Evolutionary conservation across 2,888 invertebrate species (phyloP).

Genomic region (Oscheius onirici): DNA sequence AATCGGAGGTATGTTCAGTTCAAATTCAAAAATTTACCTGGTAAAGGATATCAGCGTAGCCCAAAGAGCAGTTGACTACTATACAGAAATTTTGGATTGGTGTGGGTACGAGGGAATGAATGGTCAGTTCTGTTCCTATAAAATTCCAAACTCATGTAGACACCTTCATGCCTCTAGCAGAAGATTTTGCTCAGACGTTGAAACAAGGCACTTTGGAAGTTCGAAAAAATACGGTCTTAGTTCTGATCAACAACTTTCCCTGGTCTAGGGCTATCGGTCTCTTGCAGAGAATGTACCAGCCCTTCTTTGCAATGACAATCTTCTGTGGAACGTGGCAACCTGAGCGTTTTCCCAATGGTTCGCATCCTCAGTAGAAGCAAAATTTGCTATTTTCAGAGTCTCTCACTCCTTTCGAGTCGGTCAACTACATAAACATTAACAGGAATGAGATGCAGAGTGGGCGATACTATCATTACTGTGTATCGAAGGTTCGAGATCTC

Average conservation of each 20-base stretch:
- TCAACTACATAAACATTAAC: not conserved
- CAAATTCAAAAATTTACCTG: too few relatives aligned
- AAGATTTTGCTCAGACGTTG: too few relatives aligned
- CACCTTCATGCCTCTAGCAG: too few relatives aligned
- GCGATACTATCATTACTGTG: not conserved
- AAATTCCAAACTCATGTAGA: too few relatives aligned
- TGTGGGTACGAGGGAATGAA: too few relatives aligned
- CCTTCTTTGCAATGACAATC: not conserved
- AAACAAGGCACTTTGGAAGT: too few relatives aligned
- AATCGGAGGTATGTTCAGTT: too few relatives aligned
- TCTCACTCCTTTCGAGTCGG: not conserved
- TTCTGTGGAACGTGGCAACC: conserved; percentile 9
- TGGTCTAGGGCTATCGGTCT: conserved; percentile 2
- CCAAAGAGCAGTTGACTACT: too few relatives aligned
- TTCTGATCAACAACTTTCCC: not conserved
- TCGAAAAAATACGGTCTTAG: not conserved
- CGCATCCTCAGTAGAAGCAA: not conserved
- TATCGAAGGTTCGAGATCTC: not conserved
- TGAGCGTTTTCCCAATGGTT: not conserved
- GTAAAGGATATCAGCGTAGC: too few relatives aligned
- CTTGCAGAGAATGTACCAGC: conserved; percentile 3
- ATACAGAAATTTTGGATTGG: too few relatives aligned
- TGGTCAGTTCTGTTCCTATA: too few relatives aligned
- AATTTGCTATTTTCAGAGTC: not conserved
- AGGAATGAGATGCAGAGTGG: not conserved